Percentiles rank a stretch among this genome's conserved stretches.
Evolutionary conservation across 2,888 invertebrate species (phyloP).

Genomic region (Euzophera pinguis): DNA sequence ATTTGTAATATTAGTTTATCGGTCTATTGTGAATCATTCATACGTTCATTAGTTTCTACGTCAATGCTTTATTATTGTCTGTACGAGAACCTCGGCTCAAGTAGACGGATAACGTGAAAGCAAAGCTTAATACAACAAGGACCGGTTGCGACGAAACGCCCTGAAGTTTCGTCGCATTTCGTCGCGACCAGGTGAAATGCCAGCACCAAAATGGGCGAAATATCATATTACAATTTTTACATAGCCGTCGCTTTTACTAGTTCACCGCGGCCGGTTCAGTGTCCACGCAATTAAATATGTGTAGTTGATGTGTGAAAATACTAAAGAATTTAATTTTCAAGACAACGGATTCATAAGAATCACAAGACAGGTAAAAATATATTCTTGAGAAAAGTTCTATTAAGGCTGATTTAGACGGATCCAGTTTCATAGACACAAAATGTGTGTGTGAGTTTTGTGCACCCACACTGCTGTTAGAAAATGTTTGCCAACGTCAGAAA

Average conservation of each 20-base stretch:
- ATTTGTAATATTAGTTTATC: too few relatives aligned
- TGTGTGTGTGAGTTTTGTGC: too few relatives aligned
- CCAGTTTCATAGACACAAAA: too few relatives aligned
- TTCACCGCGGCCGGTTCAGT: constrained; percentile 14
- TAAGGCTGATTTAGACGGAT: too few relatives aligned
- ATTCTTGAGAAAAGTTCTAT: too few relatives aligned
- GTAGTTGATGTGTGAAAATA: too few relatives aligned
- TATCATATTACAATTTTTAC: constrained; percentile 34
- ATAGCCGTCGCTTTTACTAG: constrained; percentile 32
- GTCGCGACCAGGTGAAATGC: constrained; percentile 41
- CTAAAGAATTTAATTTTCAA: too few relatives aligned
- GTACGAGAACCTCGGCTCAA: constrained; percentile 1
- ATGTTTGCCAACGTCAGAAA: too few relatives aligned
- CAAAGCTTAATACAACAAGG: constrained; percentile 17
- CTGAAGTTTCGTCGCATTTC: neutral
- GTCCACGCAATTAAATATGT: neutral
- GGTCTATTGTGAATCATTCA: too few relatives aligned
- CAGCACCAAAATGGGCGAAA: constrained; percentile 56
- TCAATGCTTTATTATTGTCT: constrained; percentile 11
- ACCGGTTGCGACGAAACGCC: neutral
- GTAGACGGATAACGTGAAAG: constrained; percentile 21
- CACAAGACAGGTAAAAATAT: too few relatives aligned
- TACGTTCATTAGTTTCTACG: neutral
- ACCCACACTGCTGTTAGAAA: too few relatives aligned
- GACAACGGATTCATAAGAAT: too few relatives aligned